Conservation (phyloP, 2,888 invertebrate species). For the Bugulina stolonifera region DNA sequence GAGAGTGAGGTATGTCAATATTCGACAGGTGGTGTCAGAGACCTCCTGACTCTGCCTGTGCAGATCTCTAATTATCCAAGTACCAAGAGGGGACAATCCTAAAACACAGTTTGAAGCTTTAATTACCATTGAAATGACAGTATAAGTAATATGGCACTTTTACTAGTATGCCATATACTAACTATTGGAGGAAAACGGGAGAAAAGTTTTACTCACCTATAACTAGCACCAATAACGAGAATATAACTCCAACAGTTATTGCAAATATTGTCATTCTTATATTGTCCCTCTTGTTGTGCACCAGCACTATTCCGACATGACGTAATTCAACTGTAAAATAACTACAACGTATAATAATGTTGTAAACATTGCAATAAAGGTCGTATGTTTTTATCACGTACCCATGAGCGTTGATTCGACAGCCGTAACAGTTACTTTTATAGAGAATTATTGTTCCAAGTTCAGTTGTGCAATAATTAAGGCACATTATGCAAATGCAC, state of each 20-base stretch:
- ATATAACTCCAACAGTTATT: background rate
- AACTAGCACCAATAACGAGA: background rate
- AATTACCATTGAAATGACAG: background rate
- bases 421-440: too few species aligned
- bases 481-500: too few species aligned
- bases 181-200: background rate
- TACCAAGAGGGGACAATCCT: background rate
- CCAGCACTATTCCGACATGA: background rate
- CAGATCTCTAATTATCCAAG: background rate
- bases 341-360: too few species aligned
- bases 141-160: too few species aligned
- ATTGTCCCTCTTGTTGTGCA: background rate
- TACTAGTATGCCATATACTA: too few species aligned
- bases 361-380: too few species aligned
- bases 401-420: too few species aligned
- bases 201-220: background rate
- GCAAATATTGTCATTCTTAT: background rate
- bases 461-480: too few species aligned
- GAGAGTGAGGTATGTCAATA: background rate
- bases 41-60: conserved; percentile 19
- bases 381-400: too few species aligned
- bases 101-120: background rate
- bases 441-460: too few species aligned
- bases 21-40: background rate
- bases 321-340: conserved; percentile 7